Evolutionary conservation across 2,797 vertebrate species (phyloP).

Genomic region (Crypturellus tataupa): DNA sequence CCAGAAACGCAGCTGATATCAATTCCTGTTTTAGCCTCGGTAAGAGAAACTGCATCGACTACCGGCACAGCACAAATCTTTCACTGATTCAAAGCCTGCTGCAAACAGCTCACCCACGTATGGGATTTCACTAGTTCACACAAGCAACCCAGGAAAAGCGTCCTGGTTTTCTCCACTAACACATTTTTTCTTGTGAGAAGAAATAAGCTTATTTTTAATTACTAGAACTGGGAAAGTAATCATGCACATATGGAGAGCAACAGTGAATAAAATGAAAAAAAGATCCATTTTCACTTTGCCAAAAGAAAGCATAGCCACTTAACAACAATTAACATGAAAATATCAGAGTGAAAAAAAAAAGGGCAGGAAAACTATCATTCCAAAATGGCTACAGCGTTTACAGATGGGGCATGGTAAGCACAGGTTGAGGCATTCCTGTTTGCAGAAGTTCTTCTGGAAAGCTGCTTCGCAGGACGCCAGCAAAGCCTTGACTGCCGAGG

Average conservation of each 20-base stretch:
- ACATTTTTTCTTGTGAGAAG: neutral
- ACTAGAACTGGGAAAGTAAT: neutral
- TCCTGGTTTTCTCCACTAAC: neutral
- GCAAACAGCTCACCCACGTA: neutral
- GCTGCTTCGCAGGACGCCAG: neutral
- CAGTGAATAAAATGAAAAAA: neutral
- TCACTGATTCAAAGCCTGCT: neutral
- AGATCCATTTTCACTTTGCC: neutral
- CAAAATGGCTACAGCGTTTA: neutral
- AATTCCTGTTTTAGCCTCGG: neutral
- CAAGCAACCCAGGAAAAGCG: neutral
- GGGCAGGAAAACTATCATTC: neutral
- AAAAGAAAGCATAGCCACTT: neutral
- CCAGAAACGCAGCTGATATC: neutral
- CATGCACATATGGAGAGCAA: neutral
- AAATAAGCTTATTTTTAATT: neutral
- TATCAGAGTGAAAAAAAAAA: neutral
- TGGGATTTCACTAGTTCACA: neutral
- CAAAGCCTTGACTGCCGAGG: neutral
- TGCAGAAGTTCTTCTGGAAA: neutral
- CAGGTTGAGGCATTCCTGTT: neutral
- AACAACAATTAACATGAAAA: neutral
- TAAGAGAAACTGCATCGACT: neutral
- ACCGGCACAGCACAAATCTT: neutral
- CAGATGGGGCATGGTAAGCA: neutral